Conservation (phyloP, 2,113 vertebrate genomes). For the Ptilonorhynchus violaceus region DNA sequence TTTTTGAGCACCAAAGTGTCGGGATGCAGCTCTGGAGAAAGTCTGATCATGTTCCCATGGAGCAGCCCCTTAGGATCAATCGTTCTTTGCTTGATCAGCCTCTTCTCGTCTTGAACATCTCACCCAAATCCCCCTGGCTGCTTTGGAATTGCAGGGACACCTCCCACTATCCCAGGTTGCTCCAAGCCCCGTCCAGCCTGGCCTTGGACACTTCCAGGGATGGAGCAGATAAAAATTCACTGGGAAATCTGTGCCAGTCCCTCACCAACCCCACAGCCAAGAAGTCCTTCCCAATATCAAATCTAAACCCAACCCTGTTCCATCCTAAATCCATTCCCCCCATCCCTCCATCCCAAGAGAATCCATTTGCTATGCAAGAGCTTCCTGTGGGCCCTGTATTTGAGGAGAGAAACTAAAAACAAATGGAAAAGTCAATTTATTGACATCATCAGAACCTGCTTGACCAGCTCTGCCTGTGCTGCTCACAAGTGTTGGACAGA, state of each 20-base stretch:
- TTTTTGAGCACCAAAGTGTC: not conserved
- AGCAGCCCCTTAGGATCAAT: not conserved
- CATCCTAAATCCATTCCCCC: not conserved
- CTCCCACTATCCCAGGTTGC: not conserved
- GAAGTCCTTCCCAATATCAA: not conserved
- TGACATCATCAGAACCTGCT: not conserved
- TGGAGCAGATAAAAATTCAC: not conserved
- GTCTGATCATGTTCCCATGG: rapidly evolving
- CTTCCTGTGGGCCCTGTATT: not conserved
- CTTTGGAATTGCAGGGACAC: not conserved
- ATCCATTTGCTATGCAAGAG: not conserved
- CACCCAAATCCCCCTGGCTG: not conserved
- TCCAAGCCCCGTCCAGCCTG: rapidly evolving
- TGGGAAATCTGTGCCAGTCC: not conserved
- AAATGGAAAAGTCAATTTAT: not conserved
- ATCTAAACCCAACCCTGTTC: rapidly evolving
- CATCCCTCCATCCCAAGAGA: no score
- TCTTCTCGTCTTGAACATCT: not conserved
- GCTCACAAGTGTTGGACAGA: not conserved
- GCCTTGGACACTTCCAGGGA: not conserved
- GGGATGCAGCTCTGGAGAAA: not conserved
- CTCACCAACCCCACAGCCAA: not conserved
- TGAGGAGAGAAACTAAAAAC: not conserved
- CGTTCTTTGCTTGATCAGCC: not conserved
- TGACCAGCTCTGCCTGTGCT: not conserved